Evolutionary conservation across 2,888 invertebrate genomes (phyloP).

Genomic region (Nomada lathburiana): DNA sequence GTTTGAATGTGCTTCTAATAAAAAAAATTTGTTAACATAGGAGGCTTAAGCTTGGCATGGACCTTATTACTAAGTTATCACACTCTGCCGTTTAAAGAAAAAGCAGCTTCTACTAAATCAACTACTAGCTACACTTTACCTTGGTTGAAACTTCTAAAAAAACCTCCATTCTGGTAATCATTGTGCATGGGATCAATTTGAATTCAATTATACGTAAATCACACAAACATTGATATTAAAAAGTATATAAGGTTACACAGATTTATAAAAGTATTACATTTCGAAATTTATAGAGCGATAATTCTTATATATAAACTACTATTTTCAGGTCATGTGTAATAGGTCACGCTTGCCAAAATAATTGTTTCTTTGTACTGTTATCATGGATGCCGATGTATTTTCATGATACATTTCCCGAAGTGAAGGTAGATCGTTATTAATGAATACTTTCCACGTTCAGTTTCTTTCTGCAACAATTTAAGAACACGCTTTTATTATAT

Average conservation of each 20-base stretch:
- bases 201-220: slow-evolving; percentile 26
- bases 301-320: slow-evolving; percentile 22
- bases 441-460: neutral
- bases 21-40: slow-evolving; percentile 72
- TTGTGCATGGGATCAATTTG: slow-evolving; percentile 54
- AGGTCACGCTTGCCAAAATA: slow-evolving; percentile 90
- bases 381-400: slow-evolving; percentile 92
- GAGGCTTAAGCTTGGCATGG: slow-evolving; percentile 87
- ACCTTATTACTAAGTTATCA: slow-evolving; percentile 86
- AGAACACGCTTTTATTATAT: slow-evolving; percentile 7
- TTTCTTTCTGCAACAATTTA: slow-evolving; percentile 6
- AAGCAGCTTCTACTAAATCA: slow-evolving; percentile 65
- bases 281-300: neutral
- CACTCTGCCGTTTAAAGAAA: slow-evolving; percentile 81
- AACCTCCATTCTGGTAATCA: slow-evolving; percentile 87
- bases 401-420: slow-evolving; percentile 89
- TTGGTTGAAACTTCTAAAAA: slow-evolving; percentile 87
- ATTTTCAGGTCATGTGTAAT: slow-evolving; percentile 87
- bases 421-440: slow-evolving; percentile 83
- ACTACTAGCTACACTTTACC: slow-evolving; percentile 84
- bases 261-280: neutral
- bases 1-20: slow-evolving; percentile 32
- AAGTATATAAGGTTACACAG: slow-evolving; percentile 6
- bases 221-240: slow-evolving; percentile 24
- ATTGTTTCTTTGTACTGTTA: slow-evolving; percentile 89